Conservation (phyloP, 2,113 vertebrate genomes). For the Chionis minor region DNA sequence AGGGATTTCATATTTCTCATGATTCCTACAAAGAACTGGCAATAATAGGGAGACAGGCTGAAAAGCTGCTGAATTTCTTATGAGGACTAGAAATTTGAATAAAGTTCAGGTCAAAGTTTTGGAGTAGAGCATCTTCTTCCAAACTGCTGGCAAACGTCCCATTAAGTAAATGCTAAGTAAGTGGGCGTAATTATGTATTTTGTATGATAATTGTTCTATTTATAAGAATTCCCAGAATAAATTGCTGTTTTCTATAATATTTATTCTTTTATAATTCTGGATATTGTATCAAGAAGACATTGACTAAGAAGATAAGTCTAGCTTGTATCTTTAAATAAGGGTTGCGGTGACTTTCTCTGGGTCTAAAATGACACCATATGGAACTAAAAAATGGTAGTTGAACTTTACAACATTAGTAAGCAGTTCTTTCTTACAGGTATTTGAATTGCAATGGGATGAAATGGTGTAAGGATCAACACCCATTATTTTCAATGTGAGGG, state of each 20-base stretch:
- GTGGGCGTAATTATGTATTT: background rate
- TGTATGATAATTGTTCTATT: background rate
- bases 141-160: fast-evolving
- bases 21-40: background rate
- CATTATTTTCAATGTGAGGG: fast-evolving
- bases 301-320: background rate
- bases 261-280: background rate
- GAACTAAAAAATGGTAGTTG: background rate
- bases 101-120: background rate
- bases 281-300: background rate
- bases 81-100: background rate
- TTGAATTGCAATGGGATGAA: background rate
- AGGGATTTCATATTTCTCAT: background rate
- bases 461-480: background rate
- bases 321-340: background rate
- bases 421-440: background rate
- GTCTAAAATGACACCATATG: background rate
- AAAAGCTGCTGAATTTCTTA: background rate
- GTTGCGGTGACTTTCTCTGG: background rate
- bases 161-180: background rate
- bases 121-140: background rate
- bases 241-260: background rate
- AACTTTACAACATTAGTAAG: background rate
- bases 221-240: background rate
- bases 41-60: background rate